A percentile compares a stretch with the other conserved stretches of the same genome.
Evolutionary conservation across 2,113 vertebrate genomes (phyloP).

Genomic region (Pardalotus punctatus): DNA sequence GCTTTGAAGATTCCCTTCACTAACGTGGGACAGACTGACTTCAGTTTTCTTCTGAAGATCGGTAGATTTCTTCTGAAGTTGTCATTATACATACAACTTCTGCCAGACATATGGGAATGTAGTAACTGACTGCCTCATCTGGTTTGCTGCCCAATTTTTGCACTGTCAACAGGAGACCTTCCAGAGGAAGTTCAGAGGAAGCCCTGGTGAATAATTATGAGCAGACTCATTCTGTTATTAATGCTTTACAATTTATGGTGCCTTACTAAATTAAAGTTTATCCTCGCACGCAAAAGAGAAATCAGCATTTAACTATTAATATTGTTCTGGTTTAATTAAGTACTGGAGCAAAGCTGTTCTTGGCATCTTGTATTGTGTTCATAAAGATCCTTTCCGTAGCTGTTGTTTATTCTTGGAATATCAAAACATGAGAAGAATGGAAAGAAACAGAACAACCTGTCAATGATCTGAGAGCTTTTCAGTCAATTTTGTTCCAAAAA

Average conservation of each 20-base stretch:
- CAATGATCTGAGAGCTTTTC: not conserved
- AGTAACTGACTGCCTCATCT: not conserved
- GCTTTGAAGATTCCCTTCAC: not conserved
- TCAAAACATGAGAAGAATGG: not conserved
- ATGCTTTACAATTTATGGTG: not conserved
- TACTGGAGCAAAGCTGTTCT: not conserved
- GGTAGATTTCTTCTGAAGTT: not conserved
- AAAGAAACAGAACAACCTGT: not conserved
- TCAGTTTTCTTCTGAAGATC: not conserved
- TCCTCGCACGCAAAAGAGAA: not conserved
- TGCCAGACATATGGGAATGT: slow-evolving; percentile 17
- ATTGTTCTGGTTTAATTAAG: not conserved
- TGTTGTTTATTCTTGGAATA: not conserved
- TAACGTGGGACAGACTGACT: not conserved
- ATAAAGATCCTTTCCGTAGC: not conserved
- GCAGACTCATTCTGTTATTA: not conserved
- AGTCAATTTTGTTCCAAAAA: not conserved
- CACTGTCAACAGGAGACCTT: not conserved
- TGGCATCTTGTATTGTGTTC: not conserved
- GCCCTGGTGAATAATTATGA: not conserved
- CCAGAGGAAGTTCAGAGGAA: slow-evolving; percentile 21
- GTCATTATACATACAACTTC: not conserved
- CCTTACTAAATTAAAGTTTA: not conserved
- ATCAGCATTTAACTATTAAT: not conserved
- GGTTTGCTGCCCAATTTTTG: not conserved